Conservation (phyloP, 2,888 invertebrate genomes). For the Epirrhoe alternata region DNA sequence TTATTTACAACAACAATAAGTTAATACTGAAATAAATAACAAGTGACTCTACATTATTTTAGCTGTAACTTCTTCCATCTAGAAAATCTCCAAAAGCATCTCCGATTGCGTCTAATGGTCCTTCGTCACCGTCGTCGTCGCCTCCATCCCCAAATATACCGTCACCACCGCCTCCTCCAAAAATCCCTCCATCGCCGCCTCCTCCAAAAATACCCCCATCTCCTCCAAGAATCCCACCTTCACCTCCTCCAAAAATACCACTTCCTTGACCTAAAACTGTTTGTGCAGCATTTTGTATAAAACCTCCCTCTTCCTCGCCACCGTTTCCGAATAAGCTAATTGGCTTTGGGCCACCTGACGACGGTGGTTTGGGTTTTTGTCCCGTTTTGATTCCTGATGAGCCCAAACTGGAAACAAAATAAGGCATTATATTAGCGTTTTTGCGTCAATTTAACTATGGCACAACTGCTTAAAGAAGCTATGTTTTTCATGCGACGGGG, state of each 20-base stretch:
- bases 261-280: constrained; percentile 51
- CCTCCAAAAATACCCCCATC: constrained; percentile 47
- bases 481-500: no score
- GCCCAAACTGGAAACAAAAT: constrained; percentile 65
- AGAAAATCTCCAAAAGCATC: constrained; percentile 75
- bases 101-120: constrained; percentile 72
- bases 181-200: constrained; percentile 25
- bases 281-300: constrained; percentile 62
- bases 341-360: constrained; percentile 73
- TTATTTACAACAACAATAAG: constrained; percentile 34
- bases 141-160: constrained; percentile 40
- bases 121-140: constrained; percentile 54
- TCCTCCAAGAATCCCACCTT: constrained; percentile 40
- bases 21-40: constrained; percentile 8
- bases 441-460: no score
- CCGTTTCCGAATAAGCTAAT: constrained; percentile 70
- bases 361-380: constrained; percentile 72
- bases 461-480: no score
- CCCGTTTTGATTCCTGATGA: constrained; percentile 76
- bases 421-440: neutral
- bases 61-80: constrained; percentile 55
- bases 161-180: constrained; percentile 42
- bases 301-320: constrained; percentile 60
- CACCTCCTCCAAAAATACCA: constrained; percentile 46
- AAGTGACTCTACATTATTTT: neutral